Base-by-base conservation (phyloP, 2,797 vertebrate genomes). In the Alexandromys oeconomus region DNA sequence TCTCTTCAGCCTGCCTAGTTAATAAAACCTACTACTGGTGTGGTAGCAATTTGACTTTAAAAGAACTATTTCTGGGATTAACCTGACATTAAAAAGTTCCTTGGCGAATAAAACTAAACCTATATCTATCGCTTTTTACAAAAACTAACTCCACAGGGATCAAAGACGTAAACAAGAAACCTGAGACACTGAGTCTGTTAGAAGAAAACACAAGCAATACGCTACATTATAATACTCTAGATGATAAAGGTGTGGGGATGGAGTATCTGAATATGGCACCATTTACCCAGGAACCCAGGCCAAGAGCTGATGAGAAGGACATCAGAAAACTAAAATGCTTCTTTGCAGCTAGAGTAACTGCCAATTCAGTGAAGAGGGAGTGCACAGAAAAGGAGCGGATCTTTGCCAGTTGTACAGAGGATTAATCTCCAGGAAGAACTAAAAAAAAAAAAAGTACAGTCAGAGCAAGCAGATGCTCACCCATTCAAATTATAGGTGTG, bases 1-100 rank as follows among this genome's bases (percentile, higher is more conserved):
- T 71, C 76, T 91, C 78, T 87, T n/a, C 78, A 67, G 46, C 61
- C 1, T 87, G 48, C 43, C 8, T 71, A 69, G 57, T 73, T 79
- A 91, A 69, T 54, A 96, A 87, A 90, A 43, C 57, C 57, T 37
- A 91, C 29, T 84, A 79, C 25, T 80, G 43, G 48, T 46, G 11
- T 77, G 21, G 34, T 73, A 91, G 84, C 37, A 91, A 80, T 93
- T 79, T 88, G 23, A 79, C 63, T 91, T 95, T 6, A 57, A 74
- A 93, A 91, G 48, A 71, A 90, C 73, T 93, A 57, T 89, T 84
- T 95, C 7, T 31, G 25, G n/a, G n/a, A 40, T 48, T 37, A 54
- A 54, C 27, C 12, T 54, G 23, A 29, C 54, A 73, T 73, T 37
- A 71, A 87, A 87, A 87, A 17, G 34, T 48, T 69, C n/a, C 84